These are phyloP conservation scores for Sebastes kiyomatsui DNA, from an alignment of 2,797 vertebrate genomes.

Conservation along the genomic window DNA sequence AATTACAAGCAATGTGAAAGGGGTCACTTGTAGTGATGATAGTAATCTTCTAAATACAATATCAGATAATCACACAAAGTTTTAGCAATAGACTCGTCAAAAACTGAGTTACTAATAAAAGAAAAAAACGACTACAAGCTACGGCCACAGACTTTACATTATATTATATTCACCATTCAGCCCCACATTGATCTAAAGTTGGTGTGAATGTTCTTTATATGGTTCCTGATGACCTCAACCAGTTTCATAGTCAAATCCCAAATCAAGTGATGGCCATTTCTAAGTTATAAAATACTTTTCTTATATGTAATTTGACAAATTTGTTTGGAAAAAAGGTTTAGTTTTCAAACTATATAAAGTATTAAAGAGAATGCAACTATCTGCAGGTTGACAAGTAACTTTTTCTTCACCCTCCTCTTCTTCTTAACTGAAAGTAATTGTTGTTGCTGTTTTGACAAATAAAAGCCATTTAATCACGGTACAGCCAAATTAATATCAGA, in stretches of 20 bases:
- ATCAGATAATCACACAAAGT: not conserved
- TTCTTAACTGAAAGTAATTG: not conserved
- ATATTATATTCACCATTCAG: not conserved
- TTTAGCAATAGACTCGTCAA: not conserved
- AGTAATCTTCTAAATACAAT: not conserved
- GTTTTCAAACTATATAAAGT: not conserved
- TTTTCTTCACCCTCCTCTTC: not conserved
- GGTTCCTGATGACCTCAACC: not conserved
- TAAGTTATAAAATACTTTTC: not conserved
- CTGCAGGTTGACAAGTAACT: not conserved
- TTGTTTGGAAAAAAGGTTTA: not conserved
- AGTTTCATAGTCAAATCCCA: not conserved
- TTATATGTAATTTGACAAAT: not conserved
- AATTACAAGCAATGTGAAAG: not conserved
- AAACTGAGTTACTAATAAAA: not conserved
- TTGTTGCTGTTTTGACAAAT: not conserved
- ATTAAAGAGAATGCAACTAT: not conserved
- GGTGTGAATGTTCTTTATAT: not conserved
- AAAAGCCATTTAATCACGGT: not conserved
- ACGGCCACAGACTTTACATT: not conserved
- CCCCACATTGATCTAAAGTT: not conserved
- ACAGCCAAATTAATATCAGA: not conserved
- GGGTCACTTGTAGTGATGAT: not conserved
- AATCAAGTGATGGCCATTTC: not conserved
- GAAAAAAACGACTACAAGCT: not conserved